A percentile compares a stretch with the other conserved stretches of the same genome.
Evolutionary conservation across 2,797 vertebrate species (phyloP).

Genomic region (Pygocentrus nattereri): DNA sequence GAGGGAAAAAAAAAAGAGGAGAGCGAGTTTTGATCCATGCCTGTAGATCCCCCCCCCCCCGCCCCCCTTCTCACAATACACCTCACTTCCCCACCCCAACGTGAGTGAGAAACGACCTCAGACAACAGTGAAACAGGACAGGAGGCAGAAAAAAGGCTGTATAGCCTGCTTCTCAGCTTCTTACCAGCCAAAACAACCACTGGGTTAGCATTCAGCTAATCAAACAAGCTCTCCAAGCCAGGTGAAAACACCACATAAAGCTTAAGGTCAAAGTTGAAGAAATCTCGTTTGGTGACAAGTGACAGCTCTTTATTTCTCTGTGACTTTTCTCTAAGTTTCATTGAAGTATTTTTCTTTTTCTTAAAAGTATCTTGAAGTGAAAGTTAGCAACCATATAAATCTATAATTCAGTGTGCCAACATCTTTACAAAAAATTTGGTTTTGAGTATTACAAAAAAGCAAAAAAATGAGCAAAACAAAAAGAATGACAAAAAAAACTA

Average conservation of each 20-base stretch:
- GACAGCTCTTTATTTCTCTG: slow-evolving; percentile 61
- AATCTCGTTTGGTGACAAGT: slow-evolving; percentile 59
- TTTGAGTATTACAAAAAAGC: slow-evolving; percentile 62
- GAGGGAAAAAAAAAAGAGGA: slow-evolving; percentile 2
- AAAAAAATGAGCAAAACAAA: slow-evolving; percentile 42
- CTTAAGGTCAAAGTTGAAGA: slow-evolving; percentile 54
- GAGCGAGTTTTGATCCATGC: not conserved
- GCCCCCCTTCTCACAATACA: slow-evolving; percentile 9
- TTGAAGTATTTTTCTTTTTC: slow-evolving; percentile 41
- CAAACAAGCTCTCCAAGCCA: slow-evolving; percentile 8
- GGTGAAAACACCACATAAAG: slow-evolving; percentile 53
- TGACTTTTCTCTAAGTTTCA: slow-evolving; percentile 53
- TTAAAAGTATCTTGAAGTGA: slow-evolving; percentile 62
- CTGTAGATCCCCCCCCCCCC: not conserved
- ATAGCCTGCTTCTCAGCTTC: not conserved
- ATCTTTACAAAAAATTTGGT: slow-evolving; percentile 67
- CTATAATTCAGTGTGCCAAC: slow-evolving; percentile 68
- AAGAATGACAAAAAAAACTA: slow-evolving; percentile 51
- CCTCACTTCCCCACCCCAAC: not conserved
- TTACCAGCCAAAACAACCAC: slow-evolving; percentile 20
- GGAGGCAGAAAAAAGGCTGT: not conserved
- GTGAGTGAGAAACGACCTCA: slow-evolving; percentile 1
- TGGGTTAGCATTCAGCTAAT: slow-evolving; percentile 19
- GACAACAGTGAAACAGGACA: slow-evolving; percentile 9
- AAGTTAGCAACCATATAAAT: slow-evolving; percentile 66